phyloP scores from a whole-genome alignment of 2,113 vertebrate genomes.

The Otocyon megalotis region DNA sequence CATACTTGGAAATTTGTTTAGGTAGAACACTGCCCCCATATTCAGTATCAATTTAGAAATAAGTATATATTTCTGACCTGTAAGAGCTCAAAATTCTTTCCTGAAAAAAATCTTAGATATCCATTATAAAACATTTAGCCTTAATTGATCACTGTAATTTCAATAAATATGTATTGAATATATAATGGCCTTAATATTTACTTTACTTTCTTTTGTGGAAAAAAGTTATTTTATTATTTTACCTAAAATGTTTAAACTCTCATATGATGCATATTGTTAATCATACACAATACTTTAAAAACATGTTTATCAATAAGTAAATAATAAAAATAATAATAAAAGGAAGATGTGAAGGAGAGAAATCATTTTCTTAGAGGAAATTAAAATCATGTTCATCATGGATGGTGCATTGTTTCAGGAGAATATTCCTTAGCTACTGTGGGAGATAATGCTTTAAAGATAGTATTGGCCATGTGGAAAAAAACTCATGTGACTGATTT shows the following conservation, averaged over 20 bases:
- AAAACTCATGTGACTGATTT: not conserved
- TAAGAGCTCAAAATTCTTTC: not conserved
- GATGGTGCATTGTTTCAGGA: rapidly evolving
- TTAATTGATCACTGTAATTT: not conserved
- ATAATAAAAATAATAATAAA: not conserved
- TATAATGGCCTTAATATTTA: not conserved
- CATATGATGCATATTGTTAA: not conserved
- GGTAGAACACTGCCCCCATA: not conserved
- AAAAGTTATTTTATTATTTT: not conserved
- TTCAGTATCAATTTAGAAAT: not conserved
- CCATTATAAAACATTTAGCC: not conserved
- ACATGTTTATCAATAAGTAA: not conserved
- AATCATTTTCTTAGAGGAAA: not conserved
- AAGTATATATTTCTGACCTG: too few relatives aligned
- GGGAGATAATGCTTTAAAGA: not conserved
- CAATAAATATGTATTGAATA: not conserved
- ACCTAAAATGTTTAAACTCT: not conserved
- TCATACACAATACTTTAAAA: not conserved
- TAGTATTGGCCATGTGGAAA: not conserved
- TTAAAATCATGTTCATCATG: not conserved
- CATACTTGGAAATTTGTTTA: not conserved
- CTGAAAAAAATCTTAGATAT: not conserved
- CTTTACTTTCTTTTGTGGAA: not conserved
- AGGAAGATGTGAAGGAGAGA: not conserved
- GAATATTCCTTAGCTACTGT: not conserved